Conservation (phyloP, 2,113 vertebrate genomes). For the Syngnathus scovelli region DNA sequence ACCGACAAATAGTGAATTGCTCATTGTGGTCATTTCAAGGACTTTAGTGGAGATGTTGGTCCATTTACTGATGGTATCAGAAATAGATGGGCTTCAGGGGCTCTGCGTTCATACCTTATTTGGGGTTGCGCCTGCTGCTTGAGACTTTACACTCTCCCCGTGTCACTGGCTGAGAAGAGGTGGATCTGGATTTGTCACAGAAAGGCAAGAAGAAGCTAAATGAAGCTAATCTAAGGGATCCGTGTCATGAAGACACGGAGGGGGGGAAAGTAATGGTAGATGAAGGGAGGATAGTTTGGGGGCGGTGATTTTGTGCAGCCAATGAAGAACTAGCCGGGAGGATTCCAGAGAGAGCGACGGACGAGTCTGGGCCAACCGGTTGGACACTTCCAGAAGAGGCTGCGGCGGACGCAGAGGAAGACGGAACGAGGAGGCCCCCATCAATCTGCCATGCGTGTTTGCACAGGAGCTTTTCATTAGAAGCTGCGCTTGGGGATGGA, state of each 20-base stretch:
- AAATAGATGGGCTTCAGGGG: conserved; percentile 39
- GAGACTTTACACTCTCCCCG: conserved; percentile 58
- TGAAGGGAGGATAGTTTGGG: conserved; percentile 49
- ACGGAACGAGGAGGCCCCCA: conserved; percentile 13
- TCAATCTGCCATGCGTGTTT: conserved; percentile 7
- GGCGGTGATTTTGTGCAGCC: conserved; percentile 56
- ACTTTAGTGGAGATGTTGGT: conserved; percentile 20
- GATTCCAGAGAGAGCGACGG: conserved; percentile 58
- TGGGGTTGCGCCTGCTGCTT: conserved; percentile 55
- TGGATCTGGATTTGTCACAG: conserved; percentile 17
- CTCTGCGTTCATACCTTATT: conserved; percentile 68
- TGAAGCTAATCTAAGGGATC: conserved; percentile 1
- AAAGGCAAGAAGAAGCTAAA: conserved; percentile 14
- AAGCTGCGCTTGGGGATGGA: conserved; percentile 7
- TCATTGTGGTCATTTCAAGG: conserved; percentile 1
- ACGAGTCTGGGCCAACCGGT: conserved; percentile 34
- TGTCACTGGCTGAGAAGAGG: conserved; percentile 47
- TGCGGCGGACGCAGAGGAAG: conserved; percentile 10
- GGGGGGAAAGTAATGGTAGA: conserved; percentile 30
- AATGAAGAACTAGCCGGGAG: conserved; percentile 60
- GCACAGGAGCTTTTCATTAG: conserved; percentile 12
- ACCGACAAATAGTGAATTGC: background rate
- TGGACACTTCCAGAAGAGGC: conserved; percentile 13
- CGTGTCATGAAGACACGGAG: conserved; percentile 25
- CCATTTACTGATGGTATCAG: conserved; percentile 44